Conservation (phyloP, 2,113 vertebrate genomes). For the Sylvia atricapilla region DNA sequence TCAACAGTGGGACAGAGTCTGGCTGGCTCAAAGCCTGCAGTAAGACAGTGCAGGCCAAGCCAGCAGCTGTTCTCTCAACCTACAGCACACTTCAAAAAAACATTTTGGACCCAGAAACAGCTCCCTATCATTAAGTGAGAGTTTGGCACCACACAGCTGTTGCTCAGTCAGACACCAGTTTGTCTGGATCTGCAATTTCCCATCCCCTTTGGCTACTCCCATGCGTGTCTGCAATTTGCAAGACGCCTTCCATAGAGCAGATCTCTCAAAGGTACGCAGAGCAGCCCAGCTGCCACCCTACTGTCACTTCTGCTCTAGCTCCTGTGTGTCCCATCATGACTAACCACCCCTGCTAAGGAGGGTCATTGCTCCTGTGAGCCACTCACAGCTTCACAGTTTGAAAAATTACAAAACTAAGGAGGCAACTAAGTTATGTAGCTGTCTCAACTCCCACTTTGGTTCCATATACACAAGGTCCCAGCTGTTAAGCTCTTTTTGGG, state of each 20-base stretch:
- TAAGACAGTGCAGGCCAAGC: neutral
- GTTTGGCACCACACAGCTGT: neutral
- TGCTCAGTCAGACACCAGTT: neutral
- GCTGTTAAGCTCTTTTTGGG: neutral
- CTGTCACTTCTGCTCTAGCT: neutral
- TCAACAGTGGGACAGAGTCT: neutral
- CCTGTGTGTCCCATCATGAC: neutral
- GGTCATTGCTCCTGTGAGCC: neutral
- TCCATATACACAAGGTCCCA: neutral
- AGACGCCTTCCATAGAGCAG: fast-evolving
- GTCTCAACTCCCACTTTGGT: neutral
- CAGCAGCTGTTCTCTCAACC: neutral
- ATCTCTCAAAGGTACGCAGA: neutral
- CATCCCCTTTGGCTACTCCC: neutral
- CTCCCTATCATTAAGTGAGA: neutral
- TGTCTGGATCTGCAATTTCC: neutral
- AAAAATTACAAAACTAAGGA: neutral
- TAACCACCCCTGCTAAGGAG: neutral
- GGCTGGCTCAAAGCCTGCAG: neutral
- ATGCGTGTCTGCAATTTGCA: neutral
- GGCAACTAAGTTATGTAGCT: neutral
- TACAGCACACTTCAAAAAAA: neutral
- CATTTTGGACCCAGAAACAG: neutral
- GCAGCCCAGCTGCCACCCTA: neutral
- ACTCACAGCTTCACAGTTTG: neutral